A percentile compares a stretch with the other conserved stretches of the same genome.
These are phyloP conservation scores for Vanessa cardui DNA, from an alignment of 2,888 invertebrate species.

Conservation along the genomic window DNA sequence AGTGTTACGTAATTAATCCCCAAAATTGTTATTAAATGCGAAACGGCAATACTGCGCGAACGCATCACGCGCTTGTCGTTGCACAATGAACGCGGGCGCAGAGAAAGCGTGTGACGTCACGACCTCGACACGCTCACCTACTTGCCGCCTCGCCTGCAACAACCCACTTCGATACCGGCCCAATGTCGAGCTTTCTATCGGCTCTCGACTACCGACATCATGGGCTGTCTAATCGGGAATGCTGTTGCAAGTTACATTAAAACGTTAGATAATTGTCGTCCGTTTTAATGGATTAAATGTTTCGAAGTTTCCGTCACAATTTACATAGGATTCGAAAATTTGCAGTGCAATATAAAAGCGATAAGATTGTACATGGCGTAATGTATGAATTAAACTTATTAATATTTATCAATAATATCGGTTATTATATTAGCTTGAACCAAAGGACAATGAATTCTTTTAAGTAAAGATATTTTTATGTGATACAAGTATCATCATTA, in stretches of 20 bases:
- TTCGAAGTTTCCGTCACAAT: too few relatives aligned
- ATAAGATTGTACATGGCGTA: too few relatives aligned
- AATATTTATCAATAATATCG: too few relatives aligned
- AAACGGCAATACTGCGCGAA: constrained; percentile 18
- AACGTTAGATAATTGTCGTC: not conserved
- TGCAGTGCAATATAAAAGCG: too few relatives aligned
- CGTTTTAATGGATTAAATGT: not conserved
- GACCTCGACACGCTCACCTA: constrained; percentile 83
- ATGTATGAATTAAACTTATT: too few relatives aligned
- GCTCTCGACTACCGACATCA: constrained; percentile 30
- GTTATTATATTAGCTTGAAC: too few relatives aligned
- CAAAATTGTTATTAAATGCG: not conserved
- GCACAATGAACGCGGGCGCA: constrained; percentile 73
- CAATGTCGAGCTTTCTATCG: constrained; percentile 73
- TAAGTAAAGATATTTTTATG: too few relatives aligned
- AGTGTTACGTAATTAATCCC: not conserved
- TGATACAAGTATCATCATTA: too few relatives aligned
- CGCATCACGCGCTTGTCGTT: constrained; percentile 49
- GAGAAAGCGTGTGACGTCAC: constrained; percentile 82
- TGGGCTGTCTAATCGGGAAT: constrained; percentile 1
- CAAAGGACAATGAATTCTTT: too few relatives aligned
- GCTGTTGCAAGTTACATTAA: not conserved
- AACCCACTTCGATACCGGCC: constrained; percentile 71
- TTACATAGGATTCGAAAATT: too few relatives aligned
- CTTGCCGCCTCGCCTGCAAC: constrained; percentile 64